Percentiles rank a stretch among this genome's conserved stretches.
Conservation (phyloP, 2,797 vertebrate species). For the Hydrolagus colliei region DNA sequence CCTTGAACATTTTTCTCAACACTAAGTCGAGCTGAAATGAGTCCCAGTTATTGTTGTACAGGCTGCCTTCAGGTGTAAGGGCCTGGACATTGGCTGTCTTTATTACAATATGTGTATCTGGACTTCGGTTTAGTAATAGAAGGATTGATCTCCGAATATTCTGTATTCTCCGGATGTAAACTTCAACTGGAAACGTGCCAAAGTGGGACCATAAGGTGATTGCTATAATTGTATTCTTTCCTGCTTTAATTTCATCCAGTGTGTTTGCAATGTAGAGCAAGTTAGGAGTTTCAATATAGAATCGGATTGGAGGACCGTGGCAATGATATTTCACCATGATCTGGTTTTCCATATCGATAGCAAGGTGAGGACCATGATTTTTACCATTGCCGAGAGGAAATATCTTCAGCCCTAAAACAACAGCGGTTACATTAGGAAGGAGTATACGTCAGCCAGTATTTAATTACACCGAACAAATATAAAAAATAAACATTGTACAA, state of each 20-base stretch:
- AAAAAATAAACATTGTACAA: no score
- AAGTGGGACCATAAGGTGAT: slow-evolving; percentile 95
- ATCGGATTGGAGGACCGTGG: slow-evolving; percentile 90
- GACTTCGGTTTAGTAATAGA: slow-evolving; percentile 76
- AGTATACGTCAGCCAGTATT: no score
- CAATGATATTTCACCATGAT: slow-evolving; percentile 86
- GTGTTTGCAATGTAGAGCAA: slow-evolving; percentile 86
- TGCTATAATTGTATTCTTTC: slow-evolving; percentile 75
- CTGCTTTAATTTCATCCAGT: slow-evolving; percentile 77
- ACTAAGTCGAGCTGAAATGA: slow-evolving; percentile 59
- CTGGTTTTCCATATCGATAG: slow-evolving; percentile 76
- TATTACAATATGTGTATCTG: slow-evolving; percentile 72
- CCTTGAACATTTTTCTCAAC: slow-evolving; percentile 77
- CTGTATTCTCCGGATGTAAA: slow-evolving; percentile 81
- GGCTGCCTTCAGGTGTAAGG: slow-evolving; percentile 73
- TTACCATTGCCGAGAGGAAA: slow-evolving; percentile 52
- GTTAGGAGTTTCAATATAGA: slow-evolving; percentile 76
- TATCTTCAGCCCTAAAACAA: slow-evolving; percentile 73
- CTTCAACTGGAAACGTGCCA: slow-evolving; percentile 89
- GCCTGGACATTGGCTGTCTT: slow-evolving; percentile 83
- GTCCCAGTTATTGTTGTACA: slow-evolving; percentile 96
- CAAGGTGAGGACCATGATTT: slow-evolving; percentile 85
- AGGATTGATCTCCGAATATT: slow-evolving; percentile 79
- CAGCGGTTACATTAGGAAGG: slow-evolving; percentile 9
- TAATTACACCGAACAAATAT: no score